Percentiles rank a stretch among this genome's conserved stretches.
Evolutionary conservation across 2,113 vertebrate genomes (phyloP).

Genomic region (Nibea albiflora): DNA sequence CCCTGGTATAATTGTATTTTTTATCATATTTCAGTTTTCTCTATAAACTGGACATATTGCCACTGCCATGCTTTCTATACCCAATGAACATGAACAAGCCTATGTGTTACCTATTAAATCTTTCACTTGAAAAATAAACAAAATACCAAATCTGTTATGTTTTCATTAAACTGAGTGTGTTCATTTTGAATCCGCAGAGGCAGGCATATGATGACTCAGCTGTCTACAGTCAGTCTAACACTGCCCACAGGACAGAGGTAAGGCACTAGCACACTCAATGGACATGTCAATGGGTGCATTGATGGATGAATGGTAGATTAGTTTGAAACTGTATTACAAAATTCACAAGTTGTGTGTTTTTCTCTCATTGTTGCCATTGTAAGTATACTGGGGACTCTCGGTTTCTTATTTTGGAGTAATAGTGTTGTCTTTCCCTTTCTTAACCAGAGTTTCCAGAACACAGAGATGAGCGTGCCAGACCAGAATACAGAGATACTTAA

Average conservation of each 20-base stretch:
- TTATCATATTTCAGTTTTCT: conserved; percentile 40
- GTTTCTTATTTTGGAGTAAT: background rate
- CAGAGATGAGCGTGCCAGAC: conserved; percentile 86
- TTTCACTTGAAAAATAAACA: conserved; percentile 38
- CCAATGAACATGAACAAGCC: background rate
- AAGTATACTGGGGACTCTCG: background rate
- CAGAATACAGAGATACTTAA: conserved; percentile 92
- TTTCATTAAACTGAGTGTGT: conserved; percentile 40
- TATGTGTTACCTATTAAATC: conserved; percentile 28
- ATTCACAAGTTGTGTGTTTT: background rate
- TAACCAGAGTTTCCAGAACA: conserved; percentile 93
- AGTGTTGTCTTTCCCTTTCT: background rate
- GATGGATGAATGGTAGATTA: conserved; percentile 33
- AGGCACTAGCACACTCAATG: conserved; percentile 22
- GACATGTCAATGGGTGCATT: background rate
- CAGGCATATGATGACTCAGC: conserved; percentile 86
- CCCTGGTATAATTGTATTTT: conserved; percentile 25
- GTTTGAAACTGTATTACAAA: background rate
- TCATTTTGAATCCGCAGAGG: conserved; percentile 84
- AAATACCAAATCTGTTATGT: conserved; percentile 7
- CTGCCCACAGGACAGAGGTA: conserved; percentile 90
- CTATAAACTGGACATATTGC: conserved; percentile 9
- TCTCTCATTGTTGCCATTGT: background rate
- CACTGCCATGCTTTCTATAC: conserved; percentile 15
- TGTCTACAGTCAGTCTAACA: conserved; percentile 84